Base-by-base conservation (phyloP, 2,797 vertebrate genomes). In the Echiichthys vipera region DNA sequence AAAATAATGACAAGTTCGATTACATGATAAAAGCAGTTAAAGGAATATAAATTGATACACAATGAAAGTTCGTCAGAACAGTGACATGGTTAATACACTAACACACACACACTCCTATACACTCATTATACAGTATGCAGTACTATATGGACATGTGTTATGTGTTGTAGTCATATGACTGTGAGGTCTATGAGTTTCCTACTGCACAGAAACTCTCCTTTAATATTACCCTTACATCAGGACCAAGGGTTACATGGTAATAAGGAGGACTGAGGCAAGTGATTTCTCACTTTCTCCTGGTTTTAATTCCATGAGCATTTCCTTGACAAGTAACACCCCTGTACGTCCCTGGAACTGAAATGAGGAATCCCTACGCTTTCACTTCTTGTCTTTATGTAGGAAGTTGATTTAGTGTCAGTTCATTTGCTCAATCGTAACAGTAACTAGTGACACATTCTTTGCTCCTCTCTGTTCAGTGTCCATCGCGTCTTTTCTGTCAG, bases 341-440 rank as follows among this genome's bases (percentile, higher is more conserved):
- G n/a, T n/a, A n/a, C 46, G 30, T 27, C 40, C 45, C 64, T 69
- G 22, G 63, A 81, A 75, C 37, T 53, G 39, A 77, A 74, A 79
- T 27, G 65, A 70, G 68, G 63, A 70, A 65, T 59, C 43, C 36
- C 58, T 66, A 30, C 54, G 74, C 61, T 85, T 84, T 85, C 71
- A 81, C 80, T 81, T 84, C 77, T 76, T 57, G 65, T 80, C 46
- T 17, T 25, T 51, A 49, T 55, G 20, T 55, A 72, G 80, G 71
- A 88, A 78, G 84, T 65, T 74, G 63, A 78, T 72, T 88, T 90
- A 88, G 89, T 90, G 88, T 90, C 84, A 76, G 75, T 81, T 75
- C 10, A 43, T 84, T 84, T 71, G 55, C 68, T 78, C 56, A 46
- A 24, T 63, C 6, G 1, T 79, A n/a, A 69, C 55, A 55, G 55